A percentile compares a stretch with the other conserved stretches of the same genome.
Conservation (phyloP, 2,797 vertebrate species). For the Trachurus trachurus region DNA sequence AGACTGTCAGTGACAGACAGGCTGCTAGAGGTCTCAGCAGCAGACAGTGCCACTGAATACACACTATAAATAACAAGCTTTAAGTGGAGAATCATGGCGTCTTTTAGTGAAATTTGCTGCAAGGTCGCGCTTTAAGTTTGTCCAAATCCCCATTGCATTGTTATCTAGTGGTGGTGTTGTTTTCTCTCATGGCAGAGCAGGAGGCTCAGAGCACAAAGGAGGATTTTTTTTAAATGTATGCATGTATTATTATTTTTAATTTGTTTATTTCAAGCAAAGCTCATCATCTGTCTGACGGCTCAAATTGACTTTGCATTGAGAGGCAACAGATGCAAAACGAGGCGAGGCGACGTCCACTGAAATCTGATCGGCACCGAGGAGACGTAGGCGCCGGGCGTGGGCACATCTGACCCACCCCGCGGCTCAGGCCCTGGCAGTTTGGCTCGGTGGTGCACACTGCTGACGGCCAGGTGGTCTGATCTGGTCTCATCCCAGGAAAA, state of each 20-base stretch:
- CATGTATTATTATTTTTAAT: background rate
- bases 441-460: slow-evolving; percentile 24
- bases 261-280: background rate
- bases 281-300: background rate
- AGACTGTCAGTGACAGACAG: slow-evolving; percentile 58
- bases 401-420: slow-evolving; percentile 12
- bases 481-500: slow-evolving; percentile 62
- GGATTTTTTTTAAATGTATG: background rate
- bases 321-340: slow-evolving; percentile 25
- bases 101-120: slow-evolving; percentile 23
- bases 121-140: background rate
- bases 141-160: slow-evolving; percentile 6
- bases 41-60: slow-evolving; percentile 40
- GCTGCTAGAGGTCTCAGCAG: slow-evolving; percentile 52
- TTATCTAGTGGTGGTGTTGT: background rate
- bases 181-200: slow-evolving; percentile 2
- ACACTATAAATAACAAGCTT: slow-evolving; percentile 71
- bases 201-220: background rate
- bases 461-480: slow-evolving; percentile 2
- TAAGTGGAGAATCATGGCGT: slow-evolving; percentile 38
- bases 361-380: slow-evolving; percentile 21
- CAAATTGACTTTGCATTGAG: slow-evolving; percentile 13
- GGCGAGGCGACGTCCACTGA: slow-evolving; percentile 10
- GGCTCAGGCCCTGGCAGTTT: slow-evolving; percentile 39
- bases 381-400: background rate